phyloP scores from a whole-genome alignment of 1,140 invertebrate species.

The Drusus annulatus region DNA sequence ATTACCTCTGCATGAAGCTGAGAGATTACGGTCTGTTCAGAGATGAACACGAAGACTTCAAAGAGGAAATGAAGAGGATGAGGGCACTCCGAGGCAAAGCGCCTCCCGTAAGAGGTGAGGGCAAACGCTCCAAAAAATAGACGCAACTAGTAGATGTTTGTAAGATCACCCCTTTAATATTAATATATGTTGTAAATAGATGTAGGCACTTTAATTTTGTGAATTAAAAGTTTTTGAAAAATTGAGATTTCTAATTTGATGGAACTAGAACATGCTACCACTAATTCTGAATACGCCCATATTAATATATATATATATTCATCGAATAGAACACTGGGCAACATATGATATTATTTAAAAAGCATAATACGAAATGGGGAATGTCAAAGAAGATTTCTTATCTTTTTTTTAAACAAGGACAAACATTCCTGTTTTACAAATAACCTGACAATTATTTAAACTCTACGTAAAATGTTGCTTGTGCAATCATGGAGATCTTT shows the following conservation, averaged over 20 bases:
- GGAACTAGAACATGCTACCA: too few species aligned
- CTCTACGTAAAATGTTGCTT: too few species aligned
- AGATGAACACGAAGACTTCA: conserved; percentile 94
- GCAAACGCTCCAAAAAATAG: conserved; percentile 21
- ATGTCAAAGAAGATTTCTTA: too few species aligned
- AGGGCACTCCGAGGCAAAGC: conserved; percentile 85
- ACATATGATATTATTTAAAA: too few species aligned
- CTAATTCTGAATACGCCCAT: too few species aligned
- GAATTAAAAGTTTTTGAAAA: not conserved
- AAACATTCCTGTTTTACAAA: too few species aligned
- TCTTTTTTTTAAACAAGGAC: too few species aligned
- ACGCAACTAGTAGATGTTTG: not conserved
- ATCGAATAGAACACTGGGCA: too few species aligned
- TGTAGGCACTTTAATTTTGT: not conserved
- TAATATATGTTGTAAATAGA: conserved; percentile 13
- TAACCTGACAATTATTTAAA: too few species aligned
- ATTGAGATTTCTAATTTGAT: not conserved
- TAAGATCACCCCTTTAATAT: not conserved
- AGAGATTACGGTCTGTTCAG: conserved; percentile 85
- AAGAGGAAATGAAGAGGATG: conserved; percentile 88
- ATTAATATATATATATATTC: too few species aligned
- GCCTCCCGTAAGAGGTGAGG: conserved; percentile 69
- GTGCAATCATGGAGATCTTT: too few species aligned
- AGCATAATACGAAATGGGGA: too few species aligned
- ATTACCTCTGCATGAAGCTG: conserved; percentile 79